phyloP scores from a whole-genome alignment of 1,140 invertebrate species.

The Macrosteles quadrilineatus region DNA sequence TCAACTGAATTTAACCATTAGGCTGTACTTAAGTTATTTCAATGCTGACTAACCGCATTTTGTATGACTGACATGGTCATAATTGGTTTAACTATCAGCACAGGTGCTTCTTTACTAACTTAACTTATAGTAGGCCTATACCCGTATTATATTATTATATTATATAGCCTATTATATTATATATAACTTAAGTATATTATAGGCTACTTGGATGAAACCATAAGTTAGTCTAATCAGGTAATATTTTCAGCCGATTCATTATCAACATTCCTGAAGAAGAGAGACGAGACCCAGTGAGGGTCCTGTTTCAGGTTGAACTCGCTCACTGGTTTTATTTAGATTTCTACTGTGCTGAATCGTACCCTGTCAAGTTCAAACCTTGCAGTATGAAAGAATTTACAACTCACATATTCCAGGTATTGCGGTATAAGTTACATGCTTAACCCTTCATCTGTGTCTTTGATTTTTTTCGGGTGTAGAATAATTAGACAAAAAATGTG shows the following conservation, averaged over 20 bases:
- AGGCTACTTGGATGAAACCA: background rate
- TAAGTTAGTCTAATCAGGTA: slow-evolving; percentile 16
- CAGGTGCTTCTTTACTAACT: background rate
- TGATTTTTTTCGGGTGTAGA: too few relatives aligned
- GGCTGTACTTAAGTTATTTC: too few relatives aligned
- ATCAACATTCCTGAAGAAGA: slow-evolving; percentile 93
- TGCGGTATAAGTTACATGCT: too few relatives aligned
- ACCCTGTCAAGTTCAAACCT: slow-evolving; percentile 63
- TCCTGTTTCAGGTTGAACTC: slow-evolving; percentile 95
- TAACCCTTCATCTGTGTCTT: too few relatives aligned
- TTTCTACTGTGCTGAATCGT: slow-evolving; percentile 77
- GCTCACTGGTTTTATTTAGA: slow-evolving; percentile 99
- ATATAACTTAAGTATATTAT: background rate
- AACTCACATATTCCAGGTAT: slow-evolving; percentile 75
- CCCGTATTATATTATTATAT: background rate
- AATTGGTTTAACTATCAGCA: background rate
- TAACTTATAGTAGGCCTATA: background rate
- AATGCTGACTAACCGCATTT: background rate
- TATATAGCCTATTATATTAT: background rate
- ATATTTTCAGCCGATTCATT: slow-evolving; percentile 89
- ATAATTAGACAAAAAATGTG: too few relatives aligned
- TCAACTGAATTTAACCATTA: too few relatives aligned
- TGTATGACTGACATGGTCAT: background rate
- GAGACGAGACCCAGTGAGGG: slow-evolving; percentile 80
- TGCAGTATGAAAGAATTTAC: slow-evolving; percentile 89